Evolutionary conservation across 2,113 vertebrate genomes (phyloP), one percentile per base, ranked within the genome.

Genomic region (Xerus inauris): DNA sequence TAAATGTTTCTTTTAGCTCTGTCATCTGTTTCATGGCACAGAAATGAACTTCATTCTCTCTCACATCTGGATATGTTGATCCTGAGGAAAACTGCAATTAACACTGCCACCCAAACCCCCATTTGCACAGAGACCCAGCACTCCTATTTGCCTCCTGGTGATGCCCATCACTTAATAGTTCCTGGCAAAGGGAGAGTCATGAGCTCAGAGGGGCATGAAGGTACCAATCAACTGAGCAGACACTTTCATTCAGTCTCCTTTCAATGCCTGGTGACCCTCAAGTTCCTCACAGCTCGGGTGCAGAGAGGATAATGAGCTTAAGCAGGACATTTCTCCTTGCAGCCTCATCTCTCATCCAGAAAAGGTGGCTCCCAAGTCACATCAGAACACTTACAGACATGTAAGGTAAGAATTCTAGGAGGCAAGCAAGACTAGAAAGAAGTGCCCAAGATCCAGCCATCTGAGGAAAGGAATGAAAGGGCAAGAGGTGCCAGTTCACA

Each of bases 1-100:
- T 76, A 87, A 89, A 92, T 71, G 54, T 85, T 96, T 96, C 87
- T 96, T 95, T 96, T 91, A 96, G 26, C 16, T 90, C 94, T 57
- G 1, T 91, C 94, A 90, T 97, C 49, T 94, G 92, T 90, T 97
- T 83, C 64, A 14, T 6, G 42, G 77, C 67, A 49, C 19, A 24
- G 22, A 76, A 91, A 96, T 47, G 35, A 64, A 80, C 86, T 97
- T 89, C 28, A 42, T 96, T 95, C 19, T 87, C 89, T 85, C 79
- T 97, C 88, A 95, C 76, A 84, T 71, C 95, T 94, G 96, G 92
- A 90, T 28, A 42, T 91, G 75, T 95, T 97, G 26, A 71, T 96
- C 92, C 72, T 94, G 71, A 84, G 85, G 57, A 95, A 96, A 96
- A 82, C 26, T 87, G 40, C 93, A 97, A 97, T 97, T 98, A 96